phyloP scores from a whole-genome alignment of 2,797 vertebrate genomes.

The Hephaestus fuliginosus region DNA sequence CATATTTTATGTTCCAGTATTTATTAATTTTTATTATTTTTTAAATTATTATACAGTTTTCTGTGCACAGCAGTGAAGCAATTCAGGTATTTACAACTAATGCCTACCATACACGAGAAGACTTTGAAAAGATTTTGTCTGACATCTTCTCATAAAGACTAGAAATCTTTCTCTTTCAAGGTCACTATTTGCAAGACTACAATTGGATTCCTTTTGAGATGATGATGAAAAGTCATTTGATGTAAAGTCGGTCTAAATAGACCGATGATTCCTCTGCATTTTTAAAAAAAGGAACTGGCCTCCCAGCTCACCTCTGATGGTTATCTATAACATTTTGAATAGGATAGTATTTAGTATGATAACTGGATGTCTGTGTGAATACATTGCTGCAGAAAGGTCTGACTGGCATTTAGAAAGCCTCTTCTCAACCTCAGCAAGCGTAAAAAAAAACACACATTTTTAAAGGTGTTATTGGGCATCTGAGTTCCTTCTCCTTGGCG shows the following conservation, averaged over 20 bases:
- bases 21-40: neutral
- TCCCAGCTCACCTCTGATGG: neutral
- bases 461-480: neutral
- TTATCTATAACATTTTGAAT: too few relatives aligned
- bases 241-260: neutral
- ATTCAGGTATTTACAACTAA: neutral
- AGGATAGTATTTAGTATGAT: neutral
- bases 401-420: neutral
- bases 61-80: neutral
- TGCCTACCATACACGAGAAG: too few relatives aligned
- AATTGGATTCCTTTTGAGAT: too few relatives aligned
- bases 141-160: too few relatives aligned
- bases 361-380: neutral
- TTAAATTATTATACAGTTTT: neutral
- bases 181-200: too few relatives aligned
- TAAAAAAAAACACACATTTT: neutral
- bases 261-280: neutral
- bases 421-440: constrained; percentile 2
- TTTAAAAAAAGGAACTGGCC: neutral
- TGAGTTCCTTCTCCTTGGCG: neutral
- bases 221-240: too few relatives aligned
- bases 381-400: neutral
- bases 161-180: too few relatives aligned
- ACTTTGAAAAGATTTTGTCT: too few relatives aligned
- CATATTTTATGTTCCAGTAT: too few relatives aligned